A percentile compares a stretch with the other conserved stretches of the same genome.
Evolutionary conservation across 2,113 vertebrate genomes (phyloP).

Genomic region (Lophius piscatorius): DNA sequence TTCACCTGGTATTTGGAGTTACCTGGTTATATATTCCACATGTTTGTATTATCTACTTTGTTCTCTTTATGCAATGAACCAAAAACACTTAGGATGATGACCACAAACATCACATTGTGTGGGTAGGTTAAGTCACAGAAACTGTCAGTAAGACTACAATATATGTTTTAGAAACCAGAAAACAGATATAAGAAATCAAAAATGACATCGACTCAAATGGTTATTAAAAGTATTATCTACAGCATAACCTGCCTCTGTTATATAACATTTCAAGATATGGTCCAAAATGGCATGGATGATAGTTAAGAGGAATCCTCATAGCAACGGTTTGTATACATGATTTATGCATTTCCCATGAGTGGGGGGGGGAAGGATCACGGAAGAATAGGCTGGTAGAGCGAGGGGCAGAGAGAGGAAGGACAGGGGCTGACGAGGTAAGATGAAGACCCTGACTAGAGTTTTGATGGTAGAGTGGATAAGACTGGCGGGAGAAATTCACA

Average conservation of each 20-base stretch:
- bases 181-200: no score
- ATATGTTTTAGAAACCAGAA: no score
- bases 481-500: constrained; percentile 32
- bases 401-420: constrained; percentile 1
- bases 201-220: no score
- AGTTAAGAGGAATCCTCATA: constrained; percentile 7
- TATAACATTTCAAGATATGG: constrained; percentile 14
- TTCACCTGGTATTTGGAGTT: constrained; percentile 6
- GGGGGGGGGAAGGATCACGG: constrained; percentile 32
- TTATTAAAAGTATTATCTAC: neutral
- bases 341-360: constrained; percentile 48
- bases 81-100: neutral
- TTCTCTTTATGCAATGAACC: no score
- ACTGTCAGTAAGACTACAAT: no score
- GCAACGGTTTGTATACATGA: constrained; percentile 22
- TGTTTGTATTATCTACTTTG: no score
- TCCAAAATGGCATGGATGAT: neutral
- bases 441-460: constrained; percentile 50
- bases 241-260: neutral
- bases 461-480: constrained; percentile 41
- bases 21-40: no score
- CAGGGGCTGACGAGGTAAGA: constrained; percentile 13
- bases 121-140: neutral
- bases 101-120: neutral
- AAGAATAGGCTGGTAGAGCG: constrained; percentile 8